Percentiles rank a stretch among this genome's conserved stretches.
Conservation (phyloP, 2,888 invertebrate species). For the Stenotaenia linearis region DNA sequence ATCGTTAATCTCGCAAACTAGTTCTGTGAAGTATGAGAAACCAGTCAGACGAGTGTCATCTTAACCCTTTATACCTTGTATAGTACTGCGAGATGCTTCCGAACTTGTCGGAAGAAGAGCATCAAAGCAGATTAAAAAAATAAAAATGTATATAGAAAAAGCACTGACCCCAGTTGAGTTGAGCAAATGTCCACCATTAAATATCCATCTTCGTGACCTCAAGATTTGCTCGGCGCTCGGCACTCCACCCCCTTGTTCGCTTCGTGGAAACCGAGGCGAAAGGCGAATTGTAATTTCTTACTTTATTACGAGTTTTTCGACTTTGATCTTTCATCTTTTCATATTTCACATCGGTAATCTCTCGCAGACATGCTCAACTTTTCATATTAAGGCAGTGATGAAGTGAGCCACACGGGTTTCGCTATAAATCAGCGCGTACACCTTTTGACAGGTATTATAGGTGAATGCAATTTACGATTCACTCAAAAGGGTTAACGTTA, state of each 20-base stretch:
- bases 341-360: neutral
- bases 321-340: conserved; percentile 3
- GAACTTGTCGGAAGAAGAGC: conserved; percentile 14
- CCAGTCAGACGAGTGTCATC: conserved; percentile 6
- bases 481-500: conserved; percentile 10
- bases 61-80: neutral
- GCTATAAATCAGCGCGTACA: conserved; percentile 4
- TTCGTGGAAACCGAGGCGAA: neutral
- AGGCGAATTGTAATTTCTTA: neutral
- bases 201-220: conserved; percentile 9
- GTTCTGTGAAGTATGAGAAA: conserved; percentile 6
- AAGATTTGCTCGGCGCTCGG: neutral
- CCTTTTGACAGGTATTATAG: conserved; percentile 26
- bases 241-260: neutral
- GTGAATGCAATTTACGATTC: conserved; percentile 13
- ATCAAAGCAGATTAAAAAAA: neutral
- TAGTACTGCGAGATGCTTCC: neutral
- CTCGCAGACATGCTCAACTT: neutral
- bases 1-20: conserved; percentile 2
- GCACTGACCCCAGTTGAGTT: conserved; percentile 1
- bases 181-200: neutral
- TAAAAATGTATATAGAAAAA: neutral
- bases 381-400: conserved; percentile 16
- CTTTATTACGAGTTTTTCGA: neutral
- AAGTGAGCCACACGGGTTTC: conserved; percentile 17